These are phyloP conservation scores for Diaphora mendica DNA, from an alignment of 2,888 invertebrate species.

Conservation along the genomic window DNA sequence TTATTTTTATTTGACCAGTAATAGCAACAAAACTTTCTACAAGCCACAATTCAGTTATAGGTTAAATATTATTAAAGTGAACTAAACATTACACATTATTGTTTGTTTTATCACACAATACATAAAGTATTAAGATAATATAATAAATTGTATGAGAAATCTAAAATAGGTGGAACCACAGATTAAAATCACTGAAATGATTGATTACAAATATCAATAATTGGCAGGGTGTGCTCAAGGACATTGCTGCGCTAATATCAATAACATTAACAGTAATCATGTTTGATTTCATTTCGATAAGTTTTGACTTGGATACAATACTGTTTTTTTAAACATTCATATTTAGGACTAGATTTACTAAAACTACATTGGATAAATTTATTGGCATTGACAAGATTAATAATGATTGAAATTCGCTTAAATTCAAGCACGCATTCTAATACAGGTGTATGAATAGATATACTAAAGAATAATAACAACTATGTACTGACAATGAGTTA, in stretches of 20 bases:
- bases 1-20: background rate
- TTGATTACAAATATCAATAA: background rate
- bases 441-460: background rate
- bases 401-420: background rate
- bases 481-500: background rate
- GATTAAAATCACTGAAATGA: background rate
- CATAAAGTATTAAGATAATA: background rate
- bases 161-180: background rate
- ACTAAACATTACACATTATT: background rate
- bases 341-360: background rate
- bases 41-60: background rate
- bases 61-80: background rate
- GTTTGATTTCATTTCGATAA: background rate
- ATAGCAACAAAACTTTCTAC: background rate
- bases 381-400: background rate
- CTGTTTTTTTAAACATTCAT: background rate
- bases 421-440: background rate
- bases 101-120: background rate
- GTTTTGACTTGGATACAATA: background rate
- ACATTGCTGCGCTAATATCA: background rate
- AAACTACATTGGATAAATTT: background rate
- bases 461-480: conserved; percentile 6
- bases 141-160: background rate
- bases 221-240: background rate
- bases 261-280: background rate